Evolutionary conservation across 2,797 vertebrate species (phyloP).

Genomic region (Gephyroberyx darwinii): DNA sequence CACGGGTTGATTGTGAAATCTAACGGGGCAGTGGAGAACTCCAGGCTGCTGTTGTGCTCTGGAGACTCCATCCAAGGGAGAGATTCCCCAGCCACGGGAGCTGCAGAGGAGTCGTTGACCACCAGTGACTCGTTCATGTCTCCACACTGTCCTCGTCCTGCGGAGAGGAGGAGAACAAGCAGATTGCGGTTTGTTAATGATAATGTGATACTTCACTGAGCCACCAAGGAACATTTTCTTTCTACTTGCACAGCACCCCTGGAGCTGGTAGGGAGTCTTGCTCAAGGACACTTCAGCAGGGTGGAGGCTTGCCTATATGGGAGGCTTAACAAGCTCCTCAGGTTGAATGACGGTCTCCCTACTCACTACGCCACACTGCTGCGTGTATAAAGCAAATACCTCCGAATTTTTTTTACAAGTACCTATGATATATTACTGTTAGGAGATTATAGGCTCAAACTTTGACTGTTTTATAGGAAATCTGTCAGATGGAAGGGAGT

Average conservation of each 20-base stretch:
- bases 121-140: conserved; percentile 86
- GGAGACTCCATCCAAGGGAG: conserved; percentile 69
- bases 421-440: no score
- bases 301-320: no score
- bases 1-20: conserved; percentile 90
- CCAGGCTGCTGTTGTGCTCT: conserved; percentile 77
- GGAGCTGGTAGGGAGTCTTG: background rate
- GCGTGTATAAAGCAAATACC: no score
- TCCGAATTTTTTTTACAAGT: no score
- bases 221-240: background rate
- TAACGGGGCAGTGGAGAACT: conserved; percentile 74
- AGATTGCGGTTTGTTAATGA: conserved; percentile 2
- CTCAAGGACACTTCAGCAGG: background rate
- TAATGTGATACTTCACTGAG: background rate
- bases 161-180: conserved; percentile 3
- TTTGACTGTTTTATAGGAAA: no score
- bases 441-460: no score
- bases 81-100: conserved; percentile 74
- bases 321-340: no score
- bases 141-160: conserved; percentile 62
- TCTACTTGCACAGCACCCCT: background rate
- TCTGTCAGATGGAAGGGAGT: no score
- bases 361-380: no score
- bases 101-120: conserved; percentile 83
- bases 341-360: no score